Base-by-base conservation (phyloP, 2,797 vertebrate genomes). In the Melanotaenia nigrans region DNA sequence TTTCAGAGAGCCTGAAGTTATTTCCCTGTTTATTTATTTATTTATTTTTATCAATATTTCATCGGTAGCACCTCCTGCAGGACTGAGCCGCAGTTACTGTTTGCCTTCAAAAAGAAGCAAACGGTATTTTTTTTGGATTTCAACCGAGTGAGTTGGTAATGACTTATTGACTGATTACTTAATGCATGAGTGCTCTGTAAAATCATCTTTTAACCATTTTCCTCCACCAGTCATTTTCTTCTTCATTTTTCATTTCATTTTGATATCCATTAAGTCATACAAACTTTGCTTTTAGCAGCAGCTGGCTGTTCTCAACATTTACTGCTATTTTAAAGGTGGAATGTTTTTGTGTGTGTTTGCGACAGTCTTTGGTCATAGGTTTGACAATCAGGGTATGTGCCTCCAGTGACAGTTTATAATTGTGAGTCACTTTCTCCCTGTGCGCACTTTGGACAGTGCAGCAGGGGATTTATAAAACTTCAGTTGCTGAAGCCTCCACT, bases 391-490 rank as follows among this genome's bases (percentile, higher is more conserved):
- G 6, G n/a, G 22, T 32, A 47, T 55, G 20, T 42, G 24, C 61
- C 5, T 18, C 71, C 14, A 62, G 60, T 38, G 45, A 62, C 22
- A 8, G n/a, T 61, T 73, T 53, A 63, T 61, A n/a, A 36, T 10
- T 42, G 5, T 85, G 81, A 79, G 75, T 82, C 74, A 62, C 62
- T 68, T 25, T 61, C 60, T 62, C 67, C 56, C 5, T 18, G 28
- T 58, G 33, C 73, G 77, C 64, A 75, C 82, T 78, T 81, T 85
- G 69, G 71, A 70, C 75, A 59, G 14, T 42, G 16, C 42, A 40
- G 61, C 42, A 7, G 30, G 42, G 47, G 51, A 24, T 28, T 76
- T 71, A 89, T 84, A 86, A 83, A 65, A 61, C 53, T 76, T 81
- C 33, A 30, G 6, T n/a, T 72, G 33, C 45, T 71, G 64, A 72